A percentile compares a stretch with the other conserved stretches of the same genome.
Conservation (phyloP, 2,113 vertebrate species). For the Pipra filicauda region DNA sequence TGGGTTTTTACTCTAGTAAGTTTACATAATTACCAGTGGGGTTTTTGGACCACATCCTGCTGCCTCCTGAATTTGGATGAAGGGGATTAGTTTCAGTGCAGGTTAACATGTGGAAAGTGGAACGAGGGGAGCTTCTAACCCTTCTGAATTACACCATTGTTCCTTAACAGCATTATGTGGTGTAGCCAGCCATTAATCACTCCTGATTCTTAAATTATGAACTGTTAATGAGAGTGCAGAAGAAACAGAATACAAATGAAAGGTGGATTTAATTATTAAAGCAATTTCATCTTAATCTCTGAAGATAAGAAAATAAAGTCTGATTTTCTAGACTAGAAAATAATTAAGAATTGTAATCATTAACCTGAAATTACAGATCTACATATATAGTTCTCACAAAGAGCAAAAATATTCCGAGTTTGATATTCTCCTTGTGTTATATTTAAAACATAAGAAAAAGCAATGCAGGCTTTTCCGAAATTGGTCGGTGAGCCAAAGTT, state of each 20-base stretch:
- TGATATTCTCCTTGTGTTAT: background rate
- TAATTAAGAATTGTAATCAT: background rate
- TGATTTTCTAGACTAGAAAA: conserved; percentile 6
- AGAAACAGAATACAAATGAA: conserved; percentile 34
- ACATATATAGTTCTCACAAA: background rate
- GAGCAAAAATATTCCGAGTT: background rate
- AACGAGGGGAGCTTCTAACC: background rate
- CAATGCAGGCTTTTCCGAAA: background rate
- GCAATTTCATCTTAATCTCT: background rate
- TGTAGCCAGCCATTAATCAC: conserved; percentile 16
- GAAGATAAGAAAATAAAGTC: conserved; percentile 14
- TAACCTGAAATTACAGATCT: background rate
- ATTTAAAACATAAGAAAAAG: background rate
- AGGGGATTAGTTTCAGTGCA: background rate
- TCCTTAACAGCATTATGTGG: background rate
- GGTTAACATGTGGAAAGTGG: background rate
- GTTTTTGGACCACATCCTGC: background rate
- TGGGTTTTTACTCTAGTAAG: background rate
- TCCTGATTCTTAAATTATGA: background rate
- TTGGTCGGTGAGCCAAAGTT: background rate
- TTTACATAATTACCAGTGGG: background rate
- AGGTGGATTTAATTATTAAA: conserved; percentile 20
- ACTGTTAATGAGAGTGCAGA: background rate
- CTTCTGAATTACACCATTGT: background rate
- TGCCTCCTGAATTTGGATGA: background rate